Conservation (phyloP, 2,888 invertebrate genomes). For the Eilema sororculum region DNA sequence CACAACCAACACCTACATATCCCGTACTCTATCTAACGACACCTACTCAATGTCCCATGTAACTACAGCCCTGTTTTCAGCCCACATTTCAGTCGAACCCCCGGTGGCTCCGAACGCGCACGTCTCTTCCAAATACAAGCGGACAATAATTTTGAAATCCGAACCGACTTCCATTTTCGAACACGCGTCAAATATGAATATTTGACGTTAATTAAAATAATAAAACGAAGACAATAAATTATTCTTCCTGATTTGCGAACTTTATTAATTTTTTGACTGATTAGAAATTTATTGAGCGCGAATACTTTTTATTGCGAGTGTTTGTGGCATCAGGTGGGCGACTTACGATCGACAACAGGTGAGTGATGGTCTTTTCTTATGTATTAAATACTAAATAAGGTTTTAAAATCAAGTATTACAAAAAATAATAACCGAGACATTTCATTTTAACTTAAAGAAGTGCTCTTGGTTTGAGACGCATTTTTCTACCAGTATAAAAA, state of each 20-base stretch:
- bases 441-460: not conserved
- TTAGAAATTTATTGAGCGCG: conserved; percentile 36
- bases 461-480: no score
- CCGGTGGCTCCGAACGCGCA: conserved; percentile 54
- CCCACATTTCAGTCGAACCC: conserved; percentile 75
- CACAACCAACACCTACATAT: conserved; percentile 31
- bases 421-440: not conserved
- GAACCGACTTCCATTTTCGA: conserved; percentile 51
- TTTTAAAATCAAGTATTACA: not conserved
- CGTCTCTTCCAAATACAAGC: conserved; percentile 49
- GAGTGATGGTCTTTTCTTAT: conserved; percentile 35
- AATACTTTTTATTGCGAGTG: conserved; percentile 47
- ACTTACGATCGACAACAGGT: conserved; percentile 57
- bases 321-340: conserved; percentile 53
- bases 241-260: conserved; percentile 22
- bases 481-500: no score
- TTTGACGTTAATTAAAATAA: conserved; percentile 56
- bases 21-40: conserved; percentile 64
- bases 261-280: conserved; percentile 23
- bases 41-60: conserved; percentile 72
- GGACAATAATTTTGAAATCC: conserved; percentile 56
- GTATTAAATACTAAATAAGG: not conserved
- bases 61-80: conserved; percentile 75
- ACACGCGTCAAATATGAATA: conserved; percentile 58
- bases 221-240: conserved; percentile 41